Percentiles rank a stretch among this genome's conserved stretches.
Evolutionary conservation across 2,113 vertebrate genomes (phyloP).

Genomic region (Syngnathus typhle): DNA sequence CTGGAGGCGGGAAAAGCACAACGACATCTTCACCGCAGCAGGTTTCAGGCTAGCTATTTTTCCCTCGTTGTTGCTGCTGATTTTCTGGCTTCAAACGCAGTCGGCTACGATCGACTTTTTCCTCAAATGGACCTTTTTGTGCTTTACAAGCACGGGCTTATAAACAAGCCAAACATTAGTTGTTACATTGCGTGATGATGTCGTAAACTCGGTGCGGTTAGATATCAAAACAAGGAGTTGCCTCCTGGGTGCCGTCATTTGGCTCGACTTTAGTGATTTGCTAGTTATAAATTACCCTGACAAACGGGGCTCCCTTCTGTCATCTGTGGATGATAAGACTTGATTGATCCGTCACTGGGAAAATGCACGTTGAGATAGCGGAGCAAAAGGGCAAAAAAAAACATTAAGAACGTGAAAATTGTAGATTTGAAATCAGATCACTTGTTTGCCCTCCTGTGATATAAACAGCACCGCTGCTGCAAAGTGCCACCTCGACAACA

Average conservation of each 20-base stretch:
- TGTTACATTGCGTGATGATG: not conserved
- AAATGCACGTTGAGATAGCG: too few relatives aligned
- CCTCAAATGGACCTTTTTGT: not conserved
- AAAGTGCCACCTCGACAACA: not conserved
- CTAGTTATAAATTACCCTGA: too few relatives aligned
- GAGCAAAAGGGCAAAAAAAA: too few relatives aligned
- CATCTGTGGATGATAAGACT: too few relatives aligned
- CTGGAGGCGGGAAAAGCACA: slow-evolving; percentile 46
- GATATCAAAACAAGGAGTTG: not conserved
- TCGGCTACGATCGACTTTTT: not conserved
- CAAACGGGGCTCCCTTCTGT: too few relatives aligned
- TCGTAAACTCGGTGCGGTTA: not conserved
- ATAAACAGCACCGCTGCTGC: too few relatives aligned
- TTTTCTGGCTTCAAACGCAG: slow-evolving; percentile 7
- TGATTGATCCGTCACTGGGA: too few relatives aligned
- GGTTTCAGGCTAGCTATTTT: slow-evolving; percentile 37
- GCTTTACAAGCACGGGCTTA: not conserved
- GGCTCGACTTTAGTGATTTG: too few relatives aligned
- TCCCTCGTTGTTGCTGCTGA: slow-evolving; percentile 12
- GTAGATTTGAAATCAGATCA: too few relatives aligned
- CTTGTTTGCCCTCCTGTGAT: too few relatives aligned
- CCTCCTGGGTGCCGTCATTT: not conserved
- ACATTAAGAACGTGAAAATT: too few relatives aligned
- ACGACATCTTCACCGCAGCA: slow-evolving; percentile 58
- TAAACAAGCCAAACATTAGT: not conserved